phyloP scores from a whole-genome alignment of 2,888 invertebrate species.

The Herminia tarsipennalis region DNA sequence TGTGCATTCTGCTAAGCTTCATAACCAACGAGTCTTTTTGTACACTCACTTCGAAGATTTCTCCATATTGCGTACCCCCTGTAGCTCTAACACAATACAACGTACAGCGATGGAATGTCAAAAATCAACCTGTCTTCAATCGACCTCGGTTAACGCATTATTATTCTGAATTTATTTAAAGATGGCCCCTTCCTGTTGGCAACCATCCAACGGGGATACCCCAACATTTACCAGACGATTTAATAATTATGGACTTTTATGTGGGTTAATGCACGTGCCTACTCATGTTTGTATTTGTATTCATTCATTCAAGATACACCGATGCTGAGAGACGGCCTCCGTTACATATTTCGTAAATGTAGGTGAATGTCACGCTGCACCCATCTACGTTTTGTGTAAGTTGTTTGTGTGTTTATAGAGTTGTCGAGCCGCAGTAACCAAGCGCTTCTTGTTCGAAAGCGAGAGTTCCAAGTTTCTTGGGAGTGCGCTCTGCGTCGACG shows the following conservation, averaged over 20 bases:
- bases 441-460: conserved; percentile 76
- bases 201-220: conserved; percentile 77
- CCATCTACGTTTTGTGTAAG: conserved; percentile 57
- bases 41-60: conserved; percentile 28
- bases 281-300: conserved; percentile 54
- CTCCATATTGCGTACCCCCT: conserved; percentile 3
- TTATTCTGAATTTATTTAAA: conserved; percentile 78
- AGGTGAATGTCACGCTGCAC: conserved; percentile 64
- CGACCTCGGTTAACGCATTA: conserved; percentile 60
- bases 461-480: conserved; percentile 77
- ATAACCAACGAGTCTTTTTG: conserved; percentile 45
- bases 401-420: conserved; percentile 60
- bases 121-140: conserved; percentile 53
- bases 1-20: conserved; percentile 50
- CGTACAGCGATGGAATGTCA: conserved; percentile 33
- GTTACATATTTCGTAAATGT: conserved; percentile 50
- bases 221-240: conserved; percentile 79
- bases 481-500: conserved; percentile 59
- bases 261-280: conserved; percentile 65
- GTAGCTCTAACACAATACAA: conserved; percentile 12
- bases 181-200: conserved; percentile 80
- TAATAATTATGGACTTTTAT: conserved; percentile 77
- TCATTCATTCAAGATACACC: conserved; percentile 55
- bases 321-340: conserved; percentile 42
- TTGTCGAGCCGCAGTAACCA: conserved; percentile 64